These are phyloP conservation scores for Pomatostomus ruficeps DNA, from an alignment of 2,113 vertebrate genomes.

Conservation along the genomic window DNA sequence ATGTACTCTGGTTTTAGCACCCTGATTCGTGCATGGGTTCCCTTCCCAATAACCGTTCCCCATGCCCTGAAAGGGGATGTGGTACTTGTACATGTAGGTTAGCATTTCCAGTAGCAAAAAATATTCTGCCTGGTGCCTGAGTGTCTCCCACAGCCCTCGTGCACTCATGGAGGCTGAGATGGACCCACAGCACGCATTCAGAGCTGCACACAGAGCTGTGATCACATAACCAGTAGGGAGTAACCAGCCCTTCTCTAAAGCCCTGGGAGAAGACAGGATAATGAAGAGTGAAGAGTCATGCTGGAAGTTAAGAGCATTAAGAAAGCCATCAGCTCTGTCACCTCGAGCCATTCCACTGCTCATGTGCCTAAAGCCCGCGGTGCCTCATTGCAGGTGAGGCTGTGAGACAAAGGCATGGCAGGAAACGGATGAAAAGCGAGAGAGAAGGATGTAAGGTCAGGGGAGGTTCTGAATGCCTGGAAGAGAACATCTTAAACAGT, in stretches of 20 bases:
- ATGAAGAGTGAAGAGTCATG: neutral
- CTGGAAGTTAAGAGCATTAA: neutral
- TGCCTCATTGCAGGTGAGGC: neutral
- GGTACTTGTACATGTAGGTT: neutral
- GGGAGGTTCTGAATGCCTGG: neutral
- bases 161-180: neutral
- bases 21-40: neutral
- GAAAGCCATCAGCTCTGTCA: neutral
- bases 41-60: neutral
- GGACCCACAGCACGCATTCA: neutral
- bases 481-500: neutral
- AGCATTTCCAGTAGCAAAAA: neutral
- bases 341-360: neutral
- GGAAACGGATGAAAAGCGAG: neutral
- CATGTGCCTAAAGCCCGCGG: neutral
- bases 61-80: neutral
- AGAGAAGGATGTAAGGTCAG: neutral
- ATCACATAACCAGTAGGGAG: fast-evolving
- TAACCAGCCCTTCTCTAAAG: neutral
- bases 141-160: neutral
- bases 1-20: neutral
- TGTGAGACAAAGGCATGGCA: neutral
- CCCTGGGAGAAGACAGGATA: neutral
- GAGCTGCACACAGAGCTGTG: neutral
- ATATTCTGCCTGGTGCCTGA: neutral